Base-by-base conservation (phyloP, 64 coral and sea anemone genomes). In the Astreopora myriophthalma region DNA sequence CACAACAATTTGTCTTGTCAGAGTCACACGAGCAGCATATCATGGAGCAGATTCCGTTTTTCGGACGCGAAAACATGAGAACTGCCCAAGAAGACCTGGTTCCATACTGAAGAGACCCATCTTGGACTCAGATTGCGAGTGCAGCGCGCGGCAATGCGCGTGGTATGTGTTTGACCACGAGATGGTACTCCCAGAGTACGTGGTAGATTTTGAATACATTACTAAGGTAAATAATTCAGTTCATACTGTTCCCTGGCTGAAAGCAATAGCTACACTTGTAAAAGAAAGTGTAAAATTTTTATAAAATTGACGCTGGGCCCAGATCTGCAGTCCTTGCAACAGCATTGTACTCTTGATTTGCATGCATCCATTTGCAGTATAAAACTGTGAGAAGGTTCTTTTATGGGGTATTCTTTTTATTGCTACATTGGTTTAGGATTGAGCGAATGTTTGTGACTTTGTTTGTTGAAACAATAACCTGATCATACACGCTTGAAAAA, bases 181-280 rank as follows among this genome's bases (percentile, higher is more conserved):
- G 60, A 35, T 92, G 74, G 94, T 96, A 0, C 64, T 96, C 8
- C 94, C 94, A 1, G 94, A 96, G 58, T 96, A 96, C 75, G 94
- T 96, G 34, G 94, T 96, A 9, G 94, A 96, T 38, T 96, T 96
- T 65, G 94, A 96, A 17, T 96, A 96, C 32, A 67, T 92, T 6
- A 96, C 89, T 4, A 92, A 81, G 94, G 94, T 88, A 80, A 48
- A 12, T 52, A 49, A n/a, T 73, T 48, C 48, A 26, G 23, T 23
- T 29, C 64, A 68, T 26, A 26, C 64, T 26, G 64, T 63, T 63
- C 17, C 14, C n/a, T n/a, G n/a, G n/a, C n/a, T n/a, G n/a, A n/a
- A n/a, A n/a, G n/a, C n/a, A n/a, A n/a, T n/a, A n/a, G n/a, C n/a
- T n/a, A n/a, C n/a, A n/a, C n/a, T n/a, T n/a, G n/a, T n/a, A n/a